A percentile compares a stretch with the other conserved stretches of the same genome.
phyloP scores from a whole-genome alignment of 2,113 vertebrate species.

The Callipepla californica region DNA sequence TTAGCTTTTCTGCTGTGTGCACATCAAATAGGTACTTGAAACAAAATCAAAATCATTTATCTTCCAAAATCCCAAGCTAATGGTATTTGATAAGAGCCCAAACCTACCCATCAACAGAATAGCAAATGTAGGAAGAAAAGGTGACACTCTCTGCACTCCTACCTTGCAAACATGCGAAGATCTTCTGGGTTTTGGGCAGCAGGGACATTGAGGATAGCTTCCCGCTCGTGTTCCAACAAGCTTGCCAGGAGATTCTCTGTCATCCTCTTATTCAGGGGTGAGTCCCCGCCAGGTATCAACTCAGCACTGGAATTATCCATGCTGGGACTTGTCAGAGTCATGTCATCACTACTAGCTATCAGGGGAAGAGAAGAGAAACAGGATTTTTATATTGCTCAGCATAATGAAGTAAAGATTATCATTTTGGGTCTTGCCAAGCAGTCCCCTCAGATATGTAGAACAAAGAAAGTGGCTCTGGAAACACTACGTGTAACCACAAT shows the following conservation, averaged over 20 bases:
- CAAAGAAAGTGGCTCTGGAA: conserved; percentile 15
- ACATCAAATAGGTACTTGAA: neutral
- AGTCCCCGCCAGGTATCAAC: conserved; percentile 92
- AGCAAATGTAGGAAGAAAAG: neutral
- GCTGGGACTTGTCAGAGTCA: conserved; percentile 98
- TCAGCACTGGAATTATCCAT: conserved; percentile 99
- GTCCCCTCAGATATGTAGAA: neutral
- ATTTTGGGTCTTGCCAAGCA: conserved; percentile 6
- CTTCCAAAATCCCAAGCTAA: neutral
- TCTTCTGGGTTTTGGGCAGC: conserved; percentile 96
- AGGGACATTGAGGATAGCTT: conserved; percentile 91
- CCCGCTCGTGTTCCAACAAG: conserved; percentile 90
- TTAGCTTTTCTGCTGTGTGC: neutral
- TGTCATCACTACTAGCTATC: conserved; percentile 96
- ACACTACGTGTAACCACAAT: neutral
- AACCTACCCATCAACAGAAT: neutral
- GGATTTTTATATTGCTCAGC: neutral
- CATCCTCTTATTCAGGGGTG: conserved; percentile 93
- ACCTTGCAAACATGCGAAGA: conserved; percentile 97
- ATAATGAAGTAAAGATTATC: neutral
- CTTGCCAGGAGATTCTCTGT: conserved; percentile 95
- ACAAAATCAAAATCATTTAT: neutral
- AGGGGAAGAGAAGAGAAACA: neutral
- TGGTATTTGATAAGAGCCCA: neutral
- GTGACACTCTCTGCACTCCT: neutral